These are phyloP conservation scores for Platyrinchus mystaceus DNA, from an alignment of 2,797 vertebrate genomes.

Conservation along the genomic window DNA sequence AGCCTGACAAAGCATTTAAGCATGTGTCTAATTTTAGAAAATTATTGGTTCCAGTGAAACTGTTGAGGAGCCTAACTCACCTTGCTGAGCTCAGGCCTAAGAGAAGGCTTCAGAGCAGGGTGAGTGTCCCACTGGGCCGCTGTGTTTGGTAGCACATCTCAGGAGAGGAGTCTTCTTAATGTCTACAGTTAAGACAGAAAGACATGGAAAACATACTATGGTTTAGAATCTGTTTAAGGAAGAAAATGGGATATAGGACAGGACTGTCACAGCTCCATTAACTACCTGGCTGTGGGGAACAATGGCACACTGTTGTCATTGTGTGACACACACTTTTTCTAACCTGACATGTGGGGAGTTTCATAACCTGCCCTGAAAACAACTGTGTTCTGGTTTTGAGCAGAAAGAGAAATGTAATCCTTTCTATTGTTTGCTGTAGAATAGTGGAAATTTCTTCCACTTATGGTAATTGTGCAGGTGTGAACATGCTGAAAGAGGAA, in stretches of 20 bases:
- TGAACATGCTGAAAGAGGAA: constrained; percentile 7
- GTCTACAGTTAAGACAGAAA: not conserved
- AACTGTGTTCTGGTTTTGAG: not conserved
- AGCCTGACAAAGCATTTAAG: not conserved
- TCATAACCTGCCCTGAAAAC: not conserved
- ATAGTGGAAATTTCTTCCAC: constrained; percentile 18
- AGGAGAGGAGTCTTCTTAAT: not conserved
- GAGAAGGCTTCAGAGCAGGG: not conserved
- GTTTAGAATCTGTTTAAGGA: not conserved
- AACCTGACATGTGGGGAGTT: not conserved
- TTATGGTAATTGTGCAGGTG: constrained; percentile 26
- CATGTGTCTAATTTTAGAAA: not conserved
- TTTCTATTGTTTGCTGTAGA: constrained; percentile 11
- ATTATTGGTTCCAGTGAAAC: not conserved
- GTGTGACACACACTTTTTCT: not conserved
- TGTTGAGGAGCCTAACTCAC: not conserved
- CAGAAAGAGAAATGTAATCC: not conserved
- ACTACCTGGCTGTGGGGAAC: not conserved
- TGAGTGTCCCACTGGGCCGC: not conserved
- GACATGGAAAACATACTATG: not conserved
- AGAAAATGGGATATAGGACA: not conserved
- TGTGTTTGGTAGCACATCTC: not conserved
- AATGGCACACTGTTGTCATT: not conserved
- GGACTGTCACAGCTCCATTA: not conserved
- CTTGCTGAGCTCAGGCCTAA: not conserved